These are phyloP conservation scores for Drosophila atripex DNA, from an alignment of 2,888 invertebrate species.

Conservation along the genomic window DNA sequence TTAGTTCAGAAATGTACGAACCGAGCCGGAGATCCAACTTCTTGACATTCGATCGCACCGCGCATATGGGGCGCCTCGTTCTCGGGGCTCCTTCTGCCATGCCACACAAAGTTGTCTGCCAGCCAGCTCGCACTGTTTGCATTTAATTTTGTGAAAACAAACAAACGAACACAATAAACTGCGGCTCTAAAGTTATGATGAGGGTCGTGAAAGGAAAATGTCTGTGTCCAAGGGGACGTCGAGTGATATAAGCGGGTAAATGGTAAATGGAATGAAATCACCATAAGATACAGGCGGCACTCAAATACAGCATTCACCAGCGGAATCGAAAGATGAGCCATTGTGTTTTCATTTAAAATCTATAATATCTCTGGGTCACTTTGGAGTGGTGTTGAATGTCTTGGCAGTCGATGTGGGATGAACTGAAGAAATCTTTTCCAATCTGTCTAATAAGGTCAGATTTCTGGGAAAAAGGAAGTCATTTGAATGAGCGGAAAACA, in stretches of 20 bases:
- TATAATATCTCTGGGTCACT: constrained; percentile 31
- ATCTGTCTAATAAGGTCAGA: constrained; percentile 28
- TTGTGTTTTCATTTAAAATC: constrained; percentile 36
- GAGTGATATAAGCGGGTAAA: constrained; percentile 17
- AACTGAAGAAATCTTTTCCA: constrained; percentile 15
- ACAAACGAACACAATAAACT: constrained; percentile 47
- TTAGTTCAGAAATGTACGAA: constrained; percentile 29
- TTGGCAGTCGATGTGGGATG: not conserved
- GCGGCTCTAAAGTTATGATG: constrained; percentile 54
- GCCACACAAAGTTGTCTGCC: constrained; percentile 59
- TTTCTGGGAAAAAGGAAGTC: constrained; percentile 1
- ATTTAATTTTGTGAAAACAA: constrained; percentile 47
- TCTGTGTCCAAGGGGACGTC: constrained; percentile 18
- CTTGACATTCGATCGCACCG: constrained; percentile 71
- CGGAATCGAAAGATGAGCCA: constrained; percentile 19
- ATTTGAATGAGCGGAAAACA: not conserved
- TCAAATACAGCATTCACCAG: constrained; percentile 19
- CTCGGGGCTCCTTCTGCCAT: constrained; percentile 16
- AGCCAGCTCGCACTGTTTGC: constrained; percentile 22
- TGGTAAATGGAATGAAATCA: constrained; percentile 26
- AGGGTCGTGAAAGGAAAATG: constrained; percentile 53
- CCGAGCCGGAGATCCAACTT: constrained; percentile 17
- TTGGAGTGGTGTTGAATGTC: constrained; percentile 5
- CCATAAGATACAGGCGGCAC: constrained; percentile 36
- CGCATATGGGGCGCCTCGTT: constrained; percentile 52